Evolutionary conservation across 1,140 invertebrate genomes (phyloP), one percentile per base, ranked within the genome.

Genomic region (Cotesia typhae): DNA sequence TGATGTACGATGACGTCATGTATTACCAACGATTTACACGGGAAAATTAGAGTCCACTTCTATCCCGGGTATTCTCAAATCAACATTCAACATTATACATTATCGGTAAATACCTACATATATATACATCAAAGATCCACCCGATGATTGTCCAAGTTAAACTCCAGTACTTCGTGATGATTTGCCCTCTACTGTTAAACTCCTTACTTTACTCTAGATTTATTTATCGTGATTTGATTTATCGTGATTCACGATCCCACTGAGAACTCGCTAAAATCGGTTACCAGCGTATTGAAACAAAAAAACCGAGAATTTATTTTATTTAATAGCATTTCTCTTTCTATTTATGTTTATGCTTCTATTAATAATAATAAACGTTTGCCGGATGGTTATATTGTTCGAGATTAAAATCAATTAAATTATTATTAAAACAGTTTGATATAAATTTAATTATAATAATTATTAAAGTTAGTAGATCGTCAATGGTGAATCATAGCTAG

Each of bases 1-100:
- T 81, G 81, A 81, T 80, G 78, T 81, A 82, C 78, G 81, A 82
- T 81, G 82, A 83, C 80, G 81, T 82, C 80, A 81, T 74, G 75
- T 67, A 82, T 83, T 83, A 83, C 78, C 73, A 70, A 57, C 74
- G 81, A 83, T 82, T 83, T 82, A 83, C 79, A 75, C 78, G 75
- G 73, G 77, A 78, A 82, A 81, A 83, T 83, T 82, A 81, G 78
- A 71, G 69, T 66, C 72, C 73, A 38, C 70, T 38, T 59, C 64
- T 76, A 52, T 38, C 47, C 57, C 17, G 10, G 41, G 41, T 9
- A 47, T 47, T 10, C 10, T 47, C 41, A 4, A 20, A 65, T 35
- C 55, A 10, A 35, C 67, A 35, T 14, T 51, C 14, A 0, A 38
- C 51, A n/a, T 5, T 4, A 14, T 36, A 68, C 14, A 35, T 20